Evolutionary conservation across 1,140 invertebrate genomes (phyloP).

Genomic region (Heliconius himera): DNA sequence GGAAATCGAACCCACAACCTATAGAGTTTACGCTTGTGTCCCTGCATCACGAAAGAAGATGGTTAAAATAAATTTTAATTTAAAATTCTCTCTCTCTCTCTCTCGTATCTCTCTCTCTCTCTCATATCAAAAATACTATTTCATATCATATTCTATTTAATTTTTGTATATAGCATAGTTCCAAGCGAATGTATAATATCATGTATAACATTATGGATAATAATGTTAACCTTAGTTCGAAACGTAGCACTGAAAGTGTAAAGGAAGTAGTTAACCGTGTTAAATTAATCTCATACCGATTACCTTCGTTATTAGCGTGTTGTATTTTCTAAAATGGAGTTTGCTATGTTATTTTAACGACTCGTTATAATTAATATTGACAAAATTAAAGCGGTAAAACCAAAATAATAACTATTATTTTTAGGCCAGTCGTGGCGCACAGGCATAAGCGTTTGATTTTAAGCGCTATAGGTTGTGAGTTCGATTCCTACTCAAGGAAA

Average conservation of each 20-base stretch:
- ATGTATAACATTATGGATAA: background rate
- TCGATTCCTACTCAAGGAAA: too few species aligned
- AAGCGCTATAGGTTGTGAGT: too few species aligned
- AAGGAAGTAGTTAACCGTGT: slow-evolving; percentile 15
- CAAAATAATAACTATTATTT: background rate
- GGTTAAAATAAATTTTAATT: too few species aligned
- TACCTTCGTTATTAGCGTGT: slow-evolving; percentile 12
- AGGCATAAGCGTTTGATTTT: too few species aligned
- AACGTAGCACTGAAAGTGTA: slow-evolving; percentile 11
- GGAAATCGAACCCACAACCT: too few species aligned
- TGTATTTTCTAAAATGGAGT: background rate
- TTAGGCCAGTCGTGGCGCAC: too few species aligned
- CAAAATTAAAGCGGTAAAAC: background rate
- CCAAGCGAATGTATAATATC: background rate
- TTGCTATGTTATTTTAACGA: background rate
- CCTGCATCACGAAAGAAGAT: too few species aligned
- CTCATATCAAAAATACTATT: background rate
- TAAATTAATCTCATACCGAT: slow-evolving; percentile 14
- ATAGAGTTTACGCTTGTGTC: too few species aligned
- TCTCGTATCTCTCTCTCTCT: too few species aligned
- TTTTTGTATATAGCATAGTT: background rate
- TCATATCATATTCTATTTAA: background rate
- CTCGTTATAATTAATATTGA: background rate
- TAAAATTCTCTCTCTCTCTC: too few species aligned
- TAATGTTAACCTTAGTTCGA: background rate